A percentile compares a stretch with the other conserved stretches of the same genome.
phyloP scores from a whole-genome alignment of 37 sponge, comb jelly and placozoan genomes.

The Mnemiopsis leidyi region DNA sequence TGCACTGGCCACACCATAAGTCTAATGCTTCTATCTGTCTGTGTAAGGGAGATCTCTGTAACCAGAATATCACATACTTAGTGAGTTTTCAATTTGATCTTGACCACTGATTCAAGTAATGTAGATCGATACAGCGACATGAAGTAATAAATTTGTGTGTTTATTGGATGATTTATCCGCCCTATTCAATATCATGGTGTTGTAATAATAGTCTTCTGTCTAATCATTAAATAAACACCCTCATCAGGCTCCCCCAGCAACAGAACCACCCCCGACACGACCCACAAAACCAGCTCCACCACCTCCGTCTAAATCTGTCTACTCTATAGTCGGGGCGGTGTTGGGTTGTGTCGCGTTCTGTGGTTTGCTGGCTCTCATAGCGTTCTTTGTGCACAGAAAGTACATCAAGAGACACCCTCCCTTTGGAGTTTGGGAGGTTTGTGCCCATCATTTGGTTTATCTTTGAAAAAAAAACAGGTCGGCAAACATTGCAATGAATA shows the following conservation, averaged over 20 bases:
- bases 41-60: background rate
- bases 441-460: no score
- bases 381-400: background rate
- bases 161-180: no score
- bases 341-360: conserved; percentile 27
- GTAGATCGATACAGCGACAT: no score
- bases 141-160: no score
- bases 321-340: conserved; percentile 6
- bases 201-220: no score
- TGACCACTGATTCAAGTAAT: no score
- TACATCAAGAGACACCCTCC: conserved; percentile 10
- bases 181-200: no score
- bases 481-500: no score
- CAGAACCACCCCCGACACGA: background rate
- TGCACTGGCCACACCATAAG: background rate
- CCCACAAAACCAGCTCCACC: background rate
- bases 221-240: no score
- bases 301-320: background rate
- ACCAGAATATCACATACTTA: background rate
- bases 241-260: background rate
- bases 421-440: background rate
- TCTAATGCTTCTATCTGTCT: background rate
- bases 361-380: background rate
- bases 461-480: no score
- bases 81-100: no score